phyloP scores from a whole-genome alignment of 2,113 vertebrate genomes.

The Phaethon lepturus region DNA sequence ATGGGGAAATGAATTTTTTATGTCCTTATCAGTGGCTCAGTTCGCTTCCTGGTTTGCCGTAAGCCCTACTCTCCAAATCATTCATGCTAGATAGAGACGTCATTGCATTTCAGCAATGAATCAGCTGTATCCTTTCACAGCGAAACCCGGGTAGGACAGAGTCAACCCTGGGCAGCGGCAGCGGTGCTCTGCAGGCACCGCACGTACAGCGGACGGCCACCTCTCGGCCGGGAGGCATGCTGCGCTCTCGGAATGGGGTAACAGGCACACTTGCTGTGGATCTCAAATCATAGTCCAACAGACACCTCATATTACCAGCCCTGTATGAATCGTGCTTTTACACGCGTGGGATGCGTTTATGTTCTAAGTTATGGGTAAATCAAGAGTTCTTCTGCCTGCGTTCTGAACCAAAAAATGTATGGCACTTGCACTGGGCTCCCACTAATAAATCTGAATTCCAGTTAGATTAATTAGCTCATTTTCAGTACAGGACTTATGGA shows the following conservation, averaged over 20 bases:
- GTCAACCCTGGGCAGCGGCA: neutral
- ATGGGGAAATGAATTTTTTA: neutral
- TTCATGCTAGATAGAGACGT: fast-evolving
- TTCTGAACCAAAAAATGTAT: neutral
- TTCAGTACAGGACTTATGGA: neutral
- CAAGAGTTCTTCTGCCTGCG: fast-evolving
- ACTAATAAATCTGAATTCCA: neutral
- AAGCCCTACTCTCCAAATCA: neutral
- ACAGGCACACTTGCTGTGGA: fast-evolving
- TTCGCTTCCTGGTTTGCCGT: neutral
- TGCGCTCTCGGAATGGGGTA: neutral
- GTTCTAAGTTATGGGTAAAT: neutral
- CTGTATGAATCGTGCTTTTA: neutral
- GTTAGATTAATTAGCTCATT: neutral
- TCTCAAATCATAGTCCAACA: neutral
- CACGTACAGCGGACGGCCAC: fast-evolving
- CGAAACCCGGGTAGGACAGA: neutral
- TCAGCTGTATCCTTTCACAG: neutral
- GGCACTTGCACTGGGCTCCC: neutral
- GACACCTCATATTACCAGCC: neutral
- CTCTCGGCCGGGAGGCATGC: neutral
- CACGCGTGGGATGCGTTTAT: neutral
- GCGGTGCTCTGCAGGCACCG: fast-evolving
- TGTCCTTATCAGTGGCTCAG: neutral
- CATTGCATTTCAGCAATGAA: neutral